A percentile compares a stretch with the other conserved stretches of the same genome.
Evolutionary conservation across 2,113 vertebrate species (phyloP).

Genomic region (Paramisgurnus dabryanus): DNA sequence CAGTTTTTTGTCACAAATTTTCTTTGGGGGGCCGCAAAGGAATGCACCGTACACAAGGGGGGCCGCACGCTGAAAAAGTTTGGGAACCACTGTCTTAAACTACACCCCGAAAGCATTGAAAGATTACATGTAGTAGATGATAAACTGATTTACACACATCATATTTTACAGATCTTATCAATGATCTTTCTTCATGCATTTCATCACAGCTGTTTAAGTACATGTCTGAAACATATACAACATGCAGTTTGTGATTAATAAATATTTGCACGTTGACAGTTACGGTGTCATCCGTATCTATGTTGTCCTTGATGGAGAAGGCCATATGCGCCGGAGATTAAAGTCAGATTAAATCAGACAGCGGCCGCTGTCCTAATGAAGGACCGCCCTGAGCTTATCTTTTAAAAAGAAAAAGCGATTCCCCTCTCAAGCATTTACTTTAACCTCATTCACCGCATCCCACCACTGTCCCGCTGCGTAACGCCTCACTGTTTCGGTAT

Average conservation of each 20-base stretch:
- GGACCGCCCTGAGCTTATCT: conserved; percentile 50
- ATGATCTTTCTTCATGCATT: too few species aligned
- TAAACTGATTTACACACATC: too few species aligned
- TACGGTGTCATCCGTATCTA: conserved; percentile 36
- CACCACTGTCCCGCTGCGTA: not conserved
- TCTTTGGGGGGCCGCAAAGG: too few species aligned
- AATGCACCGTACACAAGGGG: too few species aligned
- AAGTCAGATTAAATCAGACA: conserved; percentile 67
- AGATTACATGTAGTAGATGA: too few species aligned
- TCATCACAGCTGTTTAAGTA: not conserved
- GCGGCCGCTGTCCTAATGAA: conserved; percentile 56
- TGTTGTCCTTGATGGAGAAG: conserved; percentile 58
- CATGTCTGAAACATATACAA: not conserved
- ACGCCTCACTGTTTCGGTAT: not conserved
- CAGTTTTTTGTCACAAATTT: too few species aligned
- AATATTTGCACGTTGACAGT: conserved; percentile 30
- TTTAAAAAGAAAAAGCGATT: conserved; percentile 52
- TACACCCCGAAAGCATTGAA: too few species aligned
- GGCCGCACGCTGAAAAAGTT: too few species aligned
- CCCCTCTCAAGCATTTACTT: conserved; percentile 23
- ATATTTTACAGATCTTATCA: too few species aligned
- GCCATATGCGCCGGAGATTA: conserved; percentile 71
- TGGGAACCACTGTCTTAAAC: too few species aligned
- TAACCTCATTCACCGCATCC: conserved; percentile 42
- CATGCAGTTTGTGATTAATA: not conserved